A percentile compares a stretch with the other conserved stretches of the same genome.
Conservation (phyloP, 2,888 invertebrate species). For the Cheilosia vernalis region DNA sequence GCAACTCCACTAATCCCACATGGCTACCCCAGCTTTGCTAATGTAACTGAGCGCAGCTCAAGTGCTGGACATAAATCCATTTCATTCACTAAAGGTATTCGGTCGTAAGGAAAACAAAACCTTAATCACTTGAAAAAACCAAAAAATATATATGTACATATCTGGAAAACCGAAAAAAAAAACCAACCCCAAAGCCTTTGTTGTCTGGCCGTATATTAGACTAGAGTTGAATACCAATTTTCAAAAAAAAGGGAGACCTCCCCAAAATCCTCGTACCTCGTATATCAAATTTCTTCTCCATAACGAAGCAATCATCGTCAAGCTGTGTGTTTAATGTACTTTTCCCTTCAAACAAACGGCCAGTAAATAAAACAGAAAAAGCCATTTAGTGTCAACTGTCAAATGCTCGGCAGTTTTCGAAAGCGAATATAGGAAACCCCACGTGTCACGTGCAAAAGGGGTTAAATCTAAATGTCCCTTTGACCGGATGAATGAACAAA, state of each 20-base stretch:
- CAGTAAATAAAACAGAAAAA: constrained; percentile 58
- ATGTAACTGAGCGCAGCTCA: background rate
- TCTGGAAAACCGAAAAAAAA: background rate
- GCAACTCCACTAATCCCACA: background rate
- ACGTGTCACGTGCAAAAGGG: constrained; percentile 60
- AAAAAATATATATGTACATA: constrained; percentile 8
- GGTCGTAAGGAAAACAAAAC: background rate
- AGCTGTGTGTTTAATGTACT: constrained; percentile 33
- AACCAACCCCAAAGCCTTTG: constrained; percentile 42
- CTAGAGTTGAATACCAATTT: constrained; percentile 21
- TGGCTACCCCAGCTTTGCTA: background rate
- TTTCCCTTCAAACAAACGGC: constrained; percentile 16
- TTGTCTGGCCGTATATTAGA: constrained; percentile 36
- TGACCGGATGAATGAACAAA: constrained; percentile 65
- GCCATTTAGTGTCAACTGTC: constrained; percentile 72
- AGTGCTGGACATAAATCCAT: background rate
- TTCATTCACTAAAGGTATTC: background rate
- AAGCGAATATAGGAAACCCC: constrained; percentile 52
- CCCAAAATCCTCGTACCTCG: constrained; percentile 8
- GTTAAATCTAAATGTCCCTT: constrained; percentile 59
- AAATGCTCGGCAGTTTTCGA: constrained; percentile 49
- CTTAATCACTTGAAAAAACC: background rate
- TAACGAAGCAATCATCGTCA: constrained; percentile 31
- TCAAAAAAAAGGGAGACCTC: constrained; percentile 16
- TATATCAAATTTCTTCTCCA: constrained; percentile 53